phyloP scores from a whole-genome alignment of 2,888 invertebrate species.

The Caenorhabditis sulstoni region DNA sequence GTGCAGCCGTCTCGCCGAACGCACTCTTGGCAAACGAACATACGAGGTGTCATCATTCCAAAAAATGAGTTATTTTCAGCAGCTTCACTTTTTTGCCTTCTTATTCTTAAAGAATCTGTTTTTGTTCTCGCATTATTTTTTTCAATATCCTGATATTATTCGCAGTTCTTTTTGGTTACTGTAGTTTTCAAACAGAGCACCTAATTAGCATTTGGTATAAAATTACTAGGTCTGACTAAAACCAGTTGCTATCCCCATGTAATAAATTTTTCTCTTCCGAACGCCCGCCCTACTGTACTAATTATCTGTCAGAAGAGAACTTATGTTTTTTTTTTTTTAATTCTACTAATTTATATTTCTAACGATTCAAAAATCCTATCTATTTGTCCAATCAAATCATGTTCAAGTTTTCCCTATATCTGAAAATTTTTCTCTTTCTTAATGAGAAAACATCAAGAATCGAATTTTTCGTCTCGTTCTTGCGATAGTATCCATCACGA shows the following conservation, averaged over 20 bases:
- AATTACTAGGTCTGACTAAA: conserved; percentile 24
- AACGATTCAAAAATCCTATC: too few species aligned
- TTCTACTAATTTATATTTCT: too few species aligned
- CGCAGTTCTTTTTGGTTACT: neutral
- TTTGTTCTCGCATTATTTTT: neutral
- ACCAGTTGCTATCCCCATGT: conserved; percentile 24
- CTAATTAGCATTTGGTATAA: conserved; percentile 25
- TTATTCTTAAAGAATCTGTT: too few species aligned
- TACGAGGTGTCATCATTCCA: neutral
- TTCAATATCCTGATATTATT: neutral
- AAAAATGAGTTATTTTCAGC: conserved; percentile 22
- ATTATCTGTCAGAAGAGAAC: too few species aligned
- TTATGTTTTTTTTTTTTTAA: too few species aligned
- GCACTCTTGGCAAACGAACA: neutral
- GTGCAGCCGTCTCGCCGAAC: neutral
- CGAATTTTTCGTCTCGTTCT: neutral
- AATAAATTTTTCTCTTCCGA: too few species aligned
- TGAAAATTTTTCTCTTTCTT: too few species aligned
- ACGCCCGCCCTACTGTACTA: too few species aligned
- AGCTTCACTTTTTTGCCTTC: too few species aligned
- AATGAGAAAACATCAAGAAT: too few species aligned
- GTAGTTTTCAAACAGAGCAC: neutral
- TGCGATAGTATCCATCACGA: neutral
- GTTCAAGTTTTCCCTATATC: too few species aligned
- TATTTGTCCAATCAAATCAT: too few species aligned